These are phyloP conservation scores for Drosophila pseudotakahashii DNA, from an alignment of 2,888 invertebrate species.

Conservation along the genomic window DNA sequence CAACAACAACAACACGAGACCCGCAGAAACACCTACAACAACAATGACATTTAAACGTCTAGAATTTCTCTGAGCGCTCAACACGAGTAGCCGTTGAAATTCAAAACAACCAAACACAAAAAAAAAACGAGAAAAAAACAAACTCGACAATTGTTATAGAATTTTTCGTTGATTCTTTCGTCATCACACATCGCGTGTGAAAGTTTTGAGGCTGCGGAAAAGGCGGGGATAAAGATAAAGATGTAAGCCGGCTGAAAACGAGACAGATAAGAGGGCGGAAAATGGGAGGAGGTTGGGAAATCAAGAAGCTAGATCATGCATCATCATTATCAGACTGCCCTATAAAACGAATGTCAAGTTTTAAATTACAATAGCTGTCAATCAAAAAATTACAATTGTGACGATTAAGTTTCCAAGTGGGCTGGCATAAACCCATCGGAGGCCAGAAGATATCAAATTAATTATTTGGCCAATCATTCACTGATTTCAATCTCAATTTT, in stretches of 20 bases:
- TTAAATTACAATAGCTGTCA: constrained; percentile 71
- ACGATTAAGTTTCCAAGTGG: constrained; percentile 40
- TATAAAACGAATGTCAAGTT: constrained; percentile 62
- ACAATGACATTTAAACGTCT: constrained; percentile 74
- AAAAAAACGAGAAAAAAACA: constrained; percentile 6
- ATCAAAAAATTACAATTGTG: constrained; percentile 48
- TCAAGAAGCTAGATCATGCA: constrained; percentile 29
- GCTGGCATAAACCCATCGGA: constrained; percentile 17
- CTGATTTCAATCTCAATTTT: constrained; percentile 24
- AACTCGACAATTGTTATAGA: constrained; percentile 36
- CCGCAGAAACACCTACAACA: constrained; percentile 48
- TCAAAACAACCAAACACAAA: constrained; percentile 62
- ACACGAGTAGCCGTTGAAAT: constrained; percentile 76
- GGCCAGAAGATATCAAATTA: constrained; percentile 40
- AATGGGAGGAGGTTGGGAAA: not conserved
- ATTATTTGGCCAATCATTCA: constrained; percentile 40
- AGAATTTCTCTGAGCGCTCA: constrained; percentile 74
- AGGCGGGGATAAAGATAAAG: constrained; percentile 33
- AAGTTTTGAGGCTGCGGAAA: constrained; percentile 46
- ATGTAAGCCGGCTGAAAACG: constrained; percentile 32
- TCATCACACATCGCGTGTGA: constrained; percentile 61
- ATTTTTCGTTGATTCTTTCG: constrained; percentile 40
- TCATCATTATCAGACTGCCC: constrained; percentile 58
- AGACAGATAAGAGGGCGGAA: constrained; percentile 26
- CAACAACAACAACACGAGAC: constrained; percentile 32